Base-by-base conservation (phyloP, 2,113 vertebrate genomes). In the Cygnus buccinator region DNA sequence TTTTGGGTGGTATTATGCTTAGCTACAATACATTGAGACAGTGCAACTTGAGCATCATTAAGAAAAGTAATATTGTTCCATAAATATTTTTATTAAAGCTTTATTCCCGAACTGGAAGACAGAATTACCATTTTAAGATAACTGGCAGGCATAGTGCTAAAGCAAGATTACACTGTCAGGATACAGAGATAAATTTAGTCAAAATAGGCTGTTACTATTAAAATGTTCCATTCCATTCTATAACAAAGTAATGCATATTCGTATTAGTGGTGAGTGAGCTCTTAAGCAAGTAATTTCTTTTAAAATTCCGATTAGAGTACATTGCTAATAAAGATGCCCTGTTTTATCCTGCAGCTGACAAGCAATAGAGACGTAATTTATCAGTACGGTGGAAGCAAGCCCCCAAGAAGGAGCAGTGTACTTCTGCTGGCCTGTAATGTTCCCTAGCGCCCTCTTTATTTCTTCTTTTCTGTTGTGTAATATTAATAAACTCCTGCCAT, bases 1-100 rank as follows among this genome's bases (percentile, higher is more conserved):
- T 80, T 94, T 92, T 63, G 65, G 71, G 84, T 92, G 87, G 48
- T 2, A 4, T 44, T 84, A 66, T 88, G 54, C 37, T 95, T 80
- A 73, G 83, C 59, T 95, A 61, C 78, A 66, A 29, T 55, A 67
- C 80, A 68, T 67, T 35, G 73, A n/a, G 31, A 25, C 77, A 89
- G 41, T 78, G 17, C 44, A 50, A 70, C 62, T 66, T 72, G 71
- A 52, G 43, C 67, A 83, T 94, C 28, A 9, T 86, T 89, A 44
- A 77, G 59, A 92, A 77, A 87, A 94, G 85, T 74, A 73, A 35
- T 48, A 14, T 44, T 21, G 37, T 83, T 93, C 81, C 63, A 90
- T 95, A 94, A 96, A 93, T 96, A 91, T 93, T 90, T 95, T 93
- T 85, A 91, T 96, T 96, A 96, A 95, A 82, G 55, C 48, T 94